phyloP scores from a whole-genome alignment of 2,888 invertebrate species.

The Oscheius sp. region DNA sequence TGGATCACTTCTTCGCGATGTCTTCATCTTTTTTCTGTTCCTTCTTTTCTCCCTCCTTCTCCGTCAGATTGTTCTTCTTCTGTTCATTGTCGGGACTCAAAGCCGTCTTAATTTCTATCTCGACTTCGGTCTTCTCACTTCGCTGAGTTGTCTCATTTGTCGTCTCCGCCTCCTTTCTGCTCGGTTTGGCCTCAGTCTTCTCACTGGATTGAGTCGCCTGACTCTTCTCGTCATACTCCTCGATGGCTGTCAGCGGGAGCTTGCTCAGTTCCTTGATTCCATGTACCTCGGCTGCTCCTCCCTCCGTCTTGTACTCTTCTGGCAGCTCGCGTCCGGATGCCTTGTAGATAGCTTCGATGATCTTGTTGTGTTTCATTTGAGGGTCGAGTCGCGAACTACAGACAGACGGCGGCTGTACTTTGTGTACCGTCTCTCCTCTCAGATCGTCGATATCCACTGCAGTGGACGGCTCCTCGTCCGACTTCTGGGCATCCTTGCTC shows the following conservation, averaged over 20 bases:
- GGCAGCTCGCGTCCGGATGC: slow-evolving; percentile 23
- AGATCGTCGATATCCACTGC: slow-evolving; percentile 7
- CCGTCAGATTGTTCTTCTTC: neutral
- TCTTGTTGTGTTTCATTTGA: slow-evolving; percentile 17
- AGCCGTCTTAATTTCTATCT: neutral
- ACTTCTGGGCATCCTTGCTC: neutral
- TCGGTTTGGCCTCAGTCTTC: neutral
- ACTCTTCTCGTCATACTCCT: neutral
- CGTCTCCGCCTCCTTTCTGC: neutral
- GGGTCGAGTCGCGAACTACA: slow-evolving; percentile 1
- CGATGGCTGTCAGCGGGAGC: neutral
- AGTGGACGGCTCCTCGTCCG: slow-evolving; percentile 11
- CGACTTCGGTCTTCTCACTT: neutral
- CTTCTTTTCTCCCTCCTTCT: neutral
- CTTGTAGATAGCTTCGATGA: slow-evolving; percentile 32
- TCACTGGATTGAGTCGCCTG: neutral
- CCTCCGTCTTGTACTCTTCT: slow-evolving; percentile 19
- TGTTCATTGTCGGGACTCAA: neutral
- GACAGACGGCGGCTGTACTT: neutral
- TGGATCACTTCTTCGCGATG: too few species aligned
- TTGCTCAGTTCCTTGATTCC: neutral
- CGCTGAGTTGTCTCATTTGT: neutral
- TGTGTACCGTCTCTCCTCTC: slow-evolving; percentile 2
- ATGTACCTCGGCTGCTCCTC: slow-evolving; percentile 24
- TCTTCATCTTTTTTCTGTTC: neutral